Conservation (phyloP, 2,797 vertebrate genomes). For the Bovichtus variegatus region DNA sequence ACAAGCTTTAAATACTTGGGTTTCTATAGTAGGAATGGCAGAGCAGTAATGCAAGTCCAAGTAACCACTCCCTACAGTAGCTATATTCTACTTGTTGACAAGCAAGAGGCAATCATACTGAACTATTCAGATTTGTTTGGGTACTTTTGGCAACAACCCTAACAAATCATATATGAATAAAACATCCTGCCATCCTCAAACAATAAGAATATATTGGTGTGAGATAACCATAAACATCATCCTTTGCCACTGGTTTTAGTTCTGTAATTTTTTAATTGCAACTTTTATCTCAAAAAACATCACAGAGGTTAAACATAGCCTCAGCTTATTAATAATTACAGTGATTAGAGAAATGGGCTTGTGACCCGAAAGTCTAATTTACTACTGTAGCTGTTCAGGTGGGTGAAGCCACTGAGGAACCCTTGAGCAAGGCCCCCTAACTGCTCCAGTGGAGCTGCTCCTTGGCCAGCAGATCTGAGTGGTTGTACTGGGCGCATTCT, state of each 20-base stretch:
- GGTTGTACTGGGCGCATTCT: not conserved
- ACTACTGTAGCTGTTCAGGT: not conserved
- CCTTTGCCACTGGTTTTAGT: not conserved
- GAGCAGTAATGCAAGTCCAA: not conserved
- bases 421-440: not conserved
- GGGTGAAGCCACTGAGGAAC: too few relatives aligned
- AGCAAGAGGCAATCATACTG: too few relatives aligned
- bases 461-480: not conserved
- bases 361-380: not conserved
- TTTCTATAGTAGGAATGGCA: not conserved
- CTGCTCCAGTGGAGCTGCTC: not conserved
- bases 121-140: not conserved
- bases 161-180: not conserved
- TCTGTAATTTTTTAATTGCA: not conserved
- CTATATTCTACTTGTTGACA: not conserved
- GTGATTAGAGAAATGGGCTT: not conserved
- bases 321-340: not conserved
- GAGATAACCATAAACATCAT: not conserved
- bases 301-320: not conserved
- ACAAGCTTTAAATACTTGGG: not conserved
- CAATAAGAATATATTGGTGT: too few relatives aligned
- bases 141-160: not conserved
- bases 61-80: too few relatives aligned
- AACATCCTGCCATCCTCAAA: not conserved
- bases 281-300: not conserved